Percentiles rank a stretch among this genome's conserved stretches.
phyloP scores from a whole-genome alignment of 2,888 invertebrate species.

The Scaptomyza cyrtandrae region DNA sequence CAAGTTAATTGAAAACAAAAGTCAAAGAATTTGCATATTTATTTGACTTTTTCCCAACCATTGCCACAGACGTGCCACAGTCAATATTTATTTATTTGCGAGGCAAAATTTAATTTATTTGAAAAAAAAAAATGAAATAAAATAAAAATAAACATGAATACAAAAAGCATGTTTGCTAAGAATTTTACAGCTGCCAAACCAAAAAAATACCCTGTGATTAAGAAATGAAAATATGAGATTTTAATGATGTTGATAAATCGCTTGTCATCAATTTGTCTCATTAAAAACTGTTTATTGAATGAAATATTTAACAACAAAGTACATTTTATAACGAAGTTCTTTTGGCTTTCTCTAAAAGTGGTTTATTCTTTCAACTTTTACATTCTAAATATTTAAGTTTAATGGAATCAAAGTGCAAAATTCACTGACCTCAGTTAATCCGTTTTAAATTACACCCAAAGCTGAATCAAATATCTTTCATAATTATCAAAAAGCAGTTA shows the following conservation, averaged over 20 bases:
- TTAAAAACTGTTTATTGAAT: too few species aligned
- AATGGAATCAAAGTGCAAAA: too few species aligned
- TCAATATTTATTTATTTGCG: constrained; percentile 76
- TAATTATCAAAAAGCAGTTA: neutral
- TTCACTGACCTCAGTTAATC: too few species aligned
- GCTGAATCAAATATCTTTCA: constrained; percentile 1
- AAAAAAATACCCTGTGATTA: neutral
- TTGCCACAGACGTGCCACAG: constrained; percentile 56
- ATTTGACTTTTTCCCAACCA: constrained; percentile 53
- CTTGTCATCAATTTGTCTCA: neutral
- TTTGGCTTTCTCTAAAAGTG: too few species aligned
- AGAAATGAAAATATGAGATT: neutral
- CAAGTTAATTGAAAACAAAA: constrained; percentile 81
- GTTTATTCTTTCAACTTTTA: too few species aligned
- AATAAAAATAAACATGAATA: constrained; percentile 5
- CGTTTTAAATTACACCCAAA: too few species aligned
- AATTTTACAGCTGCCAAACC: neutral
- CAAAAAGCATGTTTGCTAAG: neutral
- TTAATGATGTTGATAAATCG: neutral
- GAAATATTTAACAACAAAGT: too few species aligned
- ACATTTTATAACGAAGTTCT: too few species aligned
- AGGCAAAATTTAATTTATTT: constrained; percentile 68
- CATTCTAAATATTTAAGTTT: too few species aligned
- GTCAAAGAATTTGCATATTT: constrained; percentile 78
- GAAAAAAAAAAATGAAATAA: constrained; percentile 20